These are phyloP conservation scores for Clostera curtula DNA, from an alignment of 2,888 invertebrate genomes.

Conservation along the genomic window DNA sequence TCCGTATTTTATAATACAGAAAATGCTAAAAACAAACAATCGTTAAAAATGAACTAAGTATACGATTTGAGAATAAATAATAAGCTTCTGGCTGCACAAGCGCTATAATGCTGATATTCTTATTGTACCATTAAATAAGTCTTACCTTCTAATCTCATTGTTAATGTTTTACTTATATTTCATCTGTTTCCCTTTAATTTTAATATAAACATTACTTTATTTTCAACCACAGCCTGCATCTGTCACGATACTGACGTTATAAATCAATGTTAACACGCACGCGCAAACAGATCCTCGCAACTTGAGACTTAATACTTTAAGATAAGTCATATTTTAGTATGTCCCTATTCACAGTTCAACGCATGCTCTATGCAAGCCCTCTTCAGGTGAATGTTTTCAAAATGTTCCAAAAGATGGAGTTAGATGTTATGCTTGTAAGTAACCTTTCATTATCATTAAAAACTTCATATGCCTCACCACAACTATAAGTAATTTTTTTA, in stretches of 20 bases:
- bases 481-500: no score
- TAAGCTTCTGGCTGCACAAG: no score
- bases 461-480: no score
- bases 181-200: conserved; percentile 27
- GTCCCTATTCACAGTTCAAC: conserved; percentile 18
- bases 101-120: no score
- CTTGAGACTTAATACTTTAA: conserved; percentile 3
- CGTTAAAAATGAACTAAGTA: neutral
- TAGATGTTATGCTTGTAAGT: no score
- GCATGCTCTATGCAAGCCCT: conserved; percentile 36
- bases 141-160: conserved; percentile 50
- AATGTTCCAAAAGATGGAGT: conserved; percentile 33
- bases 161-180: conserved; percentile 20
- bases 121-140: neutral
- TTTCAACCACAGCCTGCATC: conserved; percentile 16
- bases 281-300: conserved; percentile 32
- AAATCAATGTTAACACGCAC: conserved; percentile 61
- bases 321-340: conserved; percentile 12
- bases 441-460: no score
- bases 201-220: conserved; percentile 19
- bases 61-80: no score
- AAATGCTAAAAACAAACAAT: no score
- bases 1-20: no score
- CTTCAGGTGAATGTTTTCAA: conserved; percentile 3
- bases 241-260: conserved; percentile 41